phyloP scores from a whole-genome alignment of 2,113 vertebrate species.

The Etheostoma spectabile region DNA sequence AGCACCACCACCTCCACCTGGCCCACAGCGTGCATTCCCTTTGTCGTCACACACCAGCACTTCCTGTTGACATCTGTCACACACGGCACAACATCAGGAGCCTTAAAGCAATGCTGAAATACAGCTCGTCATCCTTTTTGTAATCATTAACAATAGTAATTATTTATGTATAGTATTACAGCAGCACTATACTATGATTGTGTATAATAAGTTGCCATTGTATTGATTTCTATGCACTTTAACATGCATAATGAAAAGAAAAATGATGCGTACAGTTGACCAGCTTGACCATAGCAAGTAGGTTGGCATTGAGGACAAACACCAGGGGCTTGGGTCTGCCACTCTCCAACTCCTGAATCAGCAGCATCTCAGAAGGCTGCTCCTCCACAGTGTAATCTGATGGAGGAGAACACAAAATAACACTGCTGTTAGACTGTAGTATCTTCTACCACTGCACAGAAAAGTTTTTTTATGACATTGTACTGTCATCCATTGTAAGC shows the following conservation, averaged over 20 bases:
- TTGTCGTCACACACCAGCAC: slow-evolving; percentile 96
- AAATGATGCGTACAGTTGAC: slow-evolving; percentile 87
- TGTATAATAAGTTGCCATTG: neutral
- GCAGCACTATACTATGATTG: neutral
- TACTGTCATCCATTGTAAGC: neutral
- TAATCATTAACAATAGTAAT: neutral
- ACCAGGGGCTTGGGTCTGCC: slow-evolving; percentile 86
- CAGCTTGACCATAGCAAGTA: slow-evolving; percentile 94
- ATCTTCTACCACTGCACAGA: neutral
- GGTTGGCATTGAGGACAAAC: slow-evolving; percentile 96
- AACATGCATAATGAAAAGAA: neutral
- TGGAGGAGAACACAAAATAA: neutral
- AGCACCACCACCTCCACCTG: slow-evolving; percentile 95
- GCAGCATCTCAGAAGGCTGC: slow-evolving; percentile 92
- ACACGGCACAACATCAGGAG: slow-evolving; percentile 55
- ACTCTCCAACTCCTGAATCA: slow-evolving; percentile 92
- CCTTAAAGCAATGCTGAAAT: neutral
- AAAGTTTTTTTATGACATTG: neutral
- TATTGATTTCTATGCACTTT: neutral
- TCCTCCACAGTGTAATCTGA: slow-evolving; percentile 98
- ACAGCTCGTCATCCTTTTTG: neutral
- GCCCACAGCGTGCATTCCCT: slow-evolving; percentile 93
- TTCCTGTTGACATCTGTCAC: slow-evolving; percentile 90
- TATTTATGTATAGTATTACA: neutral
- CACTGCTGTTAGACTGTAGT: neutral